Conservation (phyloP, 2,113 vertebrate species). For the Triplophysa siluroides region DNA sequence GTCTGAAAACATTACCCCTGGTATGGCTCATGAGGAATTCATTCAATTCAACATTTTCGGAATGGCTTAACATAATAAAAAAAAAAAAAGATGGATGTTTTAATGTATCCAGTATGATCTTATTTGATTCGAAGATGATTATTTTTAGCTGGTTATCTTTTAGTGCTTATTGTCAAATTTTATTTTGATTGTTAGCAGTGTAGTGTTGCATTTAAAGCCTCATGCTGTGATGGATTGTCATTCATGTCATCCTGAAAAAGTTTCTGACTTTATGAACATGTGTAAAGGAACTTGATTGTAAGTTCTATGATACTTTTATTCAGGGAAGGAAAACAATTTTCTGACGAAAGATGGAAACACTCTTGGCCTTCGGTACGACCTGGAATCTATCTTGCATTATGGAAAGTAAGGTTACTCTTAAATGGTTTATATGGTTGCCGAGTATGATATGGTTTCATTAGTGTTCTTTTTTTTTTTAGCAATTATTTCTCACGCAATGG, state of each 20-base stretch:
- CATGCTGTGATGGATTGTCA: not conserved
- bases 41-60: not conserved
- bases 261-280: too few relatives aligned
- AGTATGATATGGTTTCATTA: not conserved
- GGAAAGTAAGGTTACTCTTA: conserved; percentile 55
- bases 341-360: not conserved
- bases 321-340: conserved; percentile 62
- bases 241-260: not conserved
- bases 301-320: not conserved
- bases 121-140: too few relatives aligned
- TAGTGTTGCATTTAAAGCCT: not conserved
- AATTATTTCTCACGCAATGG: conserved; percentile 59
- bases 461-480: conserved; percentile 32
- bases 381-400: conserved; percentile 67
- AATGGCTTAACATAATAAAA: too few relatives aligned
- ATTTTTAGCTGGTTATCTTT: too few relatives aligned
- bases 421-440: not conserved
- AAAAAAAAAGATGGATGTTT: too few relatives aligned
- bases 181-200: not conserved
- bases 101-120: too few relatives aligned
- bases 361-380: conserved; percentile 57
- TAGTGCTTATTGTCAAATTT: too few relatives aligned
- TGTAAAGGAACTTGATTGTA: too few relatives aligned
- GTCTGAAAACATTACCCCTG: conserved; percentile 59
- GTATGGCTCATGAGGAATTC: not conserved